Base-by-base conservation (phyloP, 2,113 vertebrate genomes). In the Numida meleagris region DNA sequence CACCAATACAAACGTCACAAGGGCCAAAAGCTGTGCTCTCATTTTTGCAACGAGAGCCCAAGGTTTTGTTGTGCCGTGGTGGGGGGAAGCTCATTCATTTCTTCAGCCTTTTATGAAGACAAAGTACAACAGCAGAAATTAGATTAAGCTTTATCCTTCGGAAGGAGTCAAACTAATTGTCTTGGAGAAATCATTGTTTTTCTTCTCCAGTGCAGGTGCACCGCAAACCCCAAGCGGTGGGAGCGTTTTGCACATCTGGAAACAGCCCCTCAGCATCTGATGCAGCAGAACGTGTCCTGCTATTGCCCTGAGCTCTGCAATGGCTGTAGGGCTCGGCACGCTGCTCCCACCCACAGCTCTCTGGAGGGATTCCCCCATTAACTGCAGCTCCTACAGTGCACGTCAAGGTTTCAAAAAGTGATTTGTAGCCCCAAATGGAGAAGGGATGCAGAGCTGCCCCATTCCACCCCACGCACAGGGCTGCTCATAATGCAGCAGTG, bases 31-130 rank as follows among this genome's bases (percentile, higher is more conserved):
- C 73, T 76, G 79, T 42, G 14, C 16, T 77, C 61, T 7, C 2
- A 53, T 88, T 83, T 80, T 83, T 40, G 68, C 65, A 65, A 48
- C 51, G 36, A 65, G 23, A 72, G 42, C 23, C 14, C n/a, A 79
- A 74, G 72, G 25, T 51, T 88, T 85, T 40, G 9, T 88, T 15
- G 18, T 57, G 71, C 3, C 3, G 42, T 10, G 16, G 63, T 91
- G 67, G 4, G 62, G 58, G 46, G 24, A 91, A 83, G 59, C 82
- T 92, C 87, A 71, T 91, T 80, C 18, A 51, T 82, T 94, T 93
- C 23, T 83, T 77, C 86, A 84, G 90, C 68, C 78, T 89, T 88
- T 71, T 61, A 91, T 86, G 82, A 93, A 92, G 87, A 91, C 65
- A 14, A 88, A 91, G 31, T 71, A 4, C 50, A 90, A 63, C 68